Conservation (phyloP, 2,888 invertebrate species). For the Drosophila cognata region DNA sequence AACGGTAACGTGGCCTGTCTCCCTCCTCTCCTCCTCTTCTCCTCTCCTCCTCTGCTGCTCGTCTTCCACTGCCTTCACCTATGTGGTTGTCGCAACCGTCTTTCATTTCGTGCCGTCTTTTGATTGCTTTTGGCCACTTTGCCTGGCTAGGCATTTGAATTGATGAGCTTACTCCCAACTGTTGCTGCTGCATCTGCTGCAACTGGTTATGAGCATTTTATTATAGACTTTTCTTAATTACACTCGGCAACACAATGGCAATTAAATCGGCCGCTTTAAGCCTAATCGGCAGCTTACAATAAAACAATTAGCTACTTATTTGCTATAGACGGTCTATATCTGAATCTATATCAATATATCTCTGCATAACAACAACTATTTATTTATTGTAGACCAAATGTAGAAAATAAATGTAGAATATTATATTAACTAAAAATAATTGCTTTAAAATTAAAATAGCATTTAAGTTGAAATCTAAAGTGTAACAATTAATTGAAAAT, state of each 20-base stretch:
- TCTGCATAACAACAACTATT: no score
- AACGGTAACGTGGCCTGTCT: constrained; percentile 23
- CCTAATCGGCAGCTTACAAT: background rate
- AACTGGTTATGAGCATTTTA: constrained; percentile 22
- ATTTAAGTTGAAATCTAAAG: no score
- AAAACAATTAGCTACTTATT: background rate
- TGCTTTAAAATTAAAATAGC: no score
- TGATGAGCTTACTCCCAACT: constrained; percentile 14
- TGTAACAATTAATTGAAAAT: no score
- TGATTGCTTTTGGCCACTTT: constrained; percentile 59
- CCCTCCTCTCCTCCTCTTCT: background rate
- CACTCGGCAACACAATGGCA: constrained; percentile 11
- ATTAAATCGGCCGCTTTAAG: background rate
- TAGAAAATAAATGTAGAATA: no score
- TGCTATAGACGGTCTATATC: background rate
- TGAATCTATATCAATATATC: no score
- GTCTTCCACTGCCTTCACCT: background rate
- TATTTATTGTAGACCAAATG: no score
- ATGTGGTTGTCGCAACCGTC: constrained; percentile 27
- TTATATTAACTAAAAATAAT: no score
- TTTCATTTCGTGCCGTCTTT: constrained; percentile 52
- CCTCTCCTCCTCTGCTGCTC: background rate
- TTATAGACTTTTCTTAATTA: constrained; percentile 49
- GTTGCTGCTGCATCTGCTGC: constrained; percentile 4
- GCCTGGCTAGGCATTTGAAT: constrained; percentile 37